Base-by-base conservation (phyloP, 2,888 invertebrate genomes). In the Steinernema hermaphroditum region DNA sequence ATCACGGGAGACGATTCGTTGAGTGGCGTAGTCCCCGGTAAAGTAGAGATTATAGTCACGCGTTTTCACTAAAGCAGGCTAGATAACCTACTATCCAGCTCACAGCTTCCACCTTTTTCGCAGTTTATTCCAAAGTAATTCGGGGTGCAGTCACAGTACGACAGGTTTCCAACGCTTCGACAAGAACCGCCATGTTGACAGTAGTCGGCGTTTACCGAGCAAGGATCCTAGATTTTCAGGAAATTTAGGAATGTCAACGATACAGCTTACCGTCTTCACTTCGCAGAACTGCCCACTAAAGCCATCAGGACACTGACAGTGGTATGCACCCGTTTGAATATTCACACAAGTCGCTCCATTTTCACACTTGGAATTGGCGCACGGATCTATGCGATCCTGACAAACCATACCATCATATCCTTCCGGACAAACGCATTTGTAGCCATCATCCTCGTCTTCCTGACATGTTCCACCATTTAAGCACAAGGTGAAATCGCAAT, bases 21-120 rank as follows among this genome's bases (percentile, higher is more conserved):
- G 74, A 4, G 46, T 14, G 6, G 57, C 29, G 24, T 19, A 24
- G 32, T 54, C 62, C 22, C 72, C 72, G 14, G 72, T 68, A 37
- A 76, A 76, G 37, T 76, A 72, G n/a, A 76, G 44, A 22, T 76
- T 73, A 49, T 69, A 76, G 54, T 76, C 72, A 4, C 62, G 57
- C 32, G 68, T 29, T 32, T 76, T 76, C 34, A 41, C 76, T 76
- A 54, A n/a, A 73, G 19, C 9, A n/a, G n/a, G n/a, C n/a, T n/a
- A n/a, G n/a, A n/a, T n/a, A n/a, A n/a, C n/a, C n/a, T n/a, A n/a
- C n/a, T n/a, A n/a, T n/a, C n/a, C n/a, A n/a, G n/a, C n/a, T n/a
- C n/a, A n/a, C n/a, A n/a, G n/a, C n/a, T n/a, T n/a, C n/a, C 16
- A 62, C 62, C 62, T 32, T 34, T 62, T 29, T 62, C 62, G 19